phyloP scores from a whole-genome alignment of 2,888 invertebrate species.

The Orgyia antiqua region DNA sequence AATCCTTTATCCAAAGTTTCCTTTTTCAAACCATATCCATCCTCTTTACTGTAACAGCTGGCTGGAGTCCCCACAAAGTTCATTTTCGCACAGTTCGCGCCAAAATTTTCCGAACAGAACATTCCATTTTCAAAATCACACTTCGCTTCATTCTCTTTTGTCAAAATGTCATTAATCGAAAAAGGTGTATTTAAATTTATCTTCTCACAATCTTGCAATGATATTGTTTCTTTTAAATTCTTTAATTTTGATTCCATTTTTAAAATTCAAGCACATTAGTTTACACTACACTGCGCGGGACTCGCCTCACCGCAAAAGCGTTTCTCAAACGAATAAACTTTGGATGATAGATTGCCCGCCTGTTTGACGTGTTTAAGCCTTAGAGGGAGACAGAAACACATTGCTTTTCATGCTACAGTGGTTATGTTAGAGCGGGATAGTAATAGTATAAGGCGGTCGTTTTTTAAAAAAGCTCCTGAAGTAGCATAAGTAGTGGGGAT shows the following conservation, averaged over 20 bases:
- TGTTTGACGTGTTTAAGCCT: constrained; percentile 65
- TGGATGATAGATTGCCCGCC: constrained; percentile 71
- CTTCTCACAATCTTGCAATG: constrained; percentile 64
- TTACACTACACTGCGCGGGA: constrained; percentile 48
- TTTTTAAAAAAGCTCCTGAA: constrained; percentile 70
- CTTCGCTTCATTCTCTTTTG: constrained; percentile 71
- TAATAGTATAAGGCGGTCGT: constrained; percentile 48
- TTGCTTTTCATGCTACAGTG: constrained; percentile 4
- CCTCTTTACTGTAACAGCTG: constrained; percentile 42
- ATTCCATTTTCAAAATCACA: constrained; percentile 64
- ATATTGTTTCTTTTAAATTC: constrained; percentile 49
- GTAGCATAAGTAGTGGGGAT: constrained; percentile 76
- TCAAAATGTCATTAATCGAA: constrained; percentile 85
- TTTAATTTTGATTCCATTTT: constrained; percentile 69
- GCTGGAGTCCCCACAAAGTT: constrained; percentile 48
- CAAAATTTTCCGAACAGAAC: constrained; percentile 53
- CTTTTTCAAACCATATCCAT: constrained; percentile 46
- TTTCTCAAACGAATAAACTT: constrained; percentile 75
- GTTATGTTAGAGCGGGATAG: constrained; percentile 39
- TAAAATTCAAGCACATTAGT: constrained; percentile 38
- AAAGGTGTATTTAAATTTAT: constrained; percentile 80
- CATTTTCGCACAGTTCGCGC: constrained; percentile 50
- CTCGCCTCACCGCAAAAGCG: constrained; percentile 71
- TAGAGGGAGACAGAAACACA: constrained; percentile 50
- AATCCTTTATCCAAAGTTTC: constrained; percentile 56